Conservation (phyloP, 2,113 vertebrate genomes). For the Dolichotis patagonum region DNA sequence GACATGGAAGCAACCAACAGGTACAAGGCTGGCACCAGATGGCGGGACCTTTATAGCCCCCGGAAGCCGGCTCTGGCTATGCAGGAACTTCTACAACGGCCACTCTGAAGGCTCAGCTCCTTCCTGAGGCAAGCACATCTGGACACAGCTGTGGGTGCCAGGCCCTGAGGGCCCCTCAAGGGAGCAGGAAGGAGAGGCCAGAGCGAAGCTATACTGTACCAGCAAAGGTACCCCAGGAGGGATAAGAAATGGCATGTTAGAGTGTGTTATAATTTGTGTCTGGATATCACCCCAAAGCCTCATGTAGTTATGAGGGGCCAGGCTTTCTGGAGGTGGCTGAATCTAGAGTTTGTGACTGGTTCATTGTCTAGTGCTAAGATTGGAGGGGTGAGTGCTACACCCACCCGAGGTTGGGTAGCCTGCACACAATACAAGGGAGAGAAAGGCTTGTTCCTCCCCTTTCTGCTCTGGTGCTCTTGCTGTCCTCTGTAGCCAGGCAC, state of each 20-base stretch:
- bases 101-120: neutral
- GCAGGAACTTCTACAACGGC: neutral
- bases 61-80: neutral
- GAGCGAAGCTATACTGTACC: neutral
- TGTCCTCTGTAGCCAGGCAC: neutral
- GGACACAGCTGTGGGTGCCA: neutral
- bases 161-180: no score
- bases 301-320: neutral
- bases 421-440: neutral
- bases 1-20: neutral
- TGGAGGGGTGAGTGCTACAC: neutral
- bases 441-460: neutral
- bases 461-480: neutral
- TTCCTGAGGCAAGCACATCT: neutral
- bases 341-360: neutral
- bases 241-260: rapidly evolving
- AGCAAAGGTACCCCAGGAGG: neutral
- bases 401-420: neutral
- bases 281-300: neutral
- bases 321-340: neutral
- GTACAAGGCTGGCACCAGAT: neutral
- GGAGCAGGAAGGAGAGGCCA: no score
- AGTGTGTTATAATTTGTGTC: no score
- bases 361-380: neutral
- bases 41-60: neutral